Conservation (phyloP, 2,888 invertebrate species). For the Nemapogon koenigi region DNA sequence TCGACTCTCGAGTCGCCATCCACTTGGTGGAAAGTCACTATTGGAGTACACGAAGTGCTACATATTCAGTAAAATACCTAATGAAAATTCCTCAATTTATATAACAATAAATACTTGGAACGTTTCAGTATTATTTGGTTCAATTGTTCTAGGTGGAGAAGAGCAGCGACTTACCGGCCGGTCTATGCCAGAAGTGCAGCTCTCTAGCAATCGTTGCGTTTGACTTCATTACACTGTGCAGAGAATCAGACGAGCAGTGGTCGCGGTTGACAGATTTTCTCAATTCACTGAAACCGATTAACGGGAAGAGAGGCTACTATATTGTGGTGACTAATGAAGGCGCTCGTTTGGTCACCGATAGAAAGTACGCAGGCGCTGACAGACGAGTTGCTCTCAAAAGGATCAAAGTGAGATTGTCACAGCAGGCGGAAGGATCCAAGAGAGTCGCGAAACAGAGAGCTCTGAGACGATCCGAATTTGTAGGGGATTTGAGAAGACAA, state of each 20-base stretch:
- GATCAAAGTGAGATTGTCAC: slow-evolving; percentile 1
- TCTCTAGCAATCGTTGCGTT: neutral
- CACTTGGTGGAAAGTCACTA: too few relatives aligned
- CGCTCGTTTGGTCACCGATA: neutral
- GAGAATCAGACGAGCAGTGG: slow-evolving; percentile 27
- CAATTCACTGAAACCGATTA: slow-evolving; percentile 11
- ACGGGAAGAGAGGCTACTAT: neutral
- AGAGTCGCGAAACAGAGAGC: neutral
- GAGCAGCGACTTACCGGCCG: slow-evolving; percentile 25
- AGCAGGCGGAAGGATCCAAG: neutral
- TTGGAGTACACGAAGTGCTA: too few relatives aligned
- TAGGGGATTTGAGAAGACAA: neutral
- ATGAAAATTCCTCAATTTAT: too few relatives aligned
- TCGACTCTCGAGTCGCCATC: too few relatives aligned
- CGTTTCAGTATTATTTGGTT: too few relatives aligned
- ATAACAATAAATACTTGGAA: too few relatives aligned
- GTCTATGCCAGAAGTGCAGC: slow-evolving; percentile 26
- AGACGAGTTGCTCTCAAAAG: neutral
- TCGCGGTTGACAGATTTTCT: slow-evolving; percentile 21
- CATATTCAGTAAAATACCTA: too few relatives aligned
- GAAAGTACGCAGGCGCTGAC: neutral
- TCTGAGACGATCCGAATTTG: neutral
- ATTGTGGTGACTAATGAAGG: neutral
- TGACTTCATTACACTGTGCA: slow-evolving; percentile 25
- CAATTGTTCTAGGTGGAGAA: slow-evolving; percentile 42